Percentiles rank a stretch among this genome's conserved stretches.
These are phyloP conservation scores for Chymomyza amoena DNA, from an alignment of 2,888 invertebrate species.

Conservation along the genomic window DNA sequence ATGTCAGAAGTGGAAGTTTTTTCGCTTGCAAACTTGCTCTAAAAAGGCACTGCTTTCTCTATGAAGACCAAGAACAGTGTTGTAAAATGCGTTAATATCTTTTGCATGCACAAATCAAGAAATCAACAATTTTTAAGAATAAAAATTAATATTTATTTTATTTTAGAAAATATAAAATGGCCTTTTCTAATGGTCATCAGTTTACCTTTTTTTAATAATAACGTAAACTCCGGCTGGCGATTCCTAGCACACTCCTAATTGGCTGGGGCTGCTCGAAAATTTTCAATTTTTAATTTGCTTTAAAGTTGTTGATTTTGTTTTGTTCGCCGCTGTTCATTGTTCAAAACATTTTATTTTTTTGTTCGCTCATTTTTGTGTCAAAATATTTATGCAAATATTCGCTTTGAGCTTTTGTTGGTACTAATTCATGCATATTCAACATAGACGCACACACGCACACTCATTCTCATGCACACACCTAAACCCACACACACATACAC, in stretches of 20 bases:
- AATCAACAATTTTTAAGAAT: too few relatives aligned
- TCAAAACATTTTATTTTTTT: neutral
- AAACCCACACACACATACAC: too few relatives aligned
- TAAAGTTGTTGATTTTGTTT: conserved; percentile 1
- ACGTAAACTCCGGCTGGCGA: neutral
- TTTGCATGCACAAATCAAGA: too few relatives aligned
- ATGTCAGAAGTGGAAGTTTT: too few relatives aligned
- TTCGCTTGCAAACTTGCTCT: too few relatives aligned
- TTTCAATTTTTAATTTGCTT: neutral
- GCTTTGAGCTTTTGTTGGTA: neutral
- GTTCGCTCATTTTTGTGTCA: neutral
- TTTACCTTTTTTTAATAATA: too few relatives aligned
- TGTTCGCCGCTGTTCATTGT: conserved; percentile 1
- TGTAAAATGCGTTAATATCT: too few relatives aligned
- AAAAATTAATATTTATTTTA: too few relatives aligned
- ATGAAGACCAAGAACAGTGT: too few relatives aligned
- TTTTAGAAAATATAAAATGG: too few relatives aligned
- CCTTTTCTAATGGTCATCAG: too few relatives aligned
- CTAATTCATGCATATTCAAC: neutral
- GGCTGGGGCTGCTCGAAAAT: neutral
- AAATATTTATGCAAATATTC: conserved; percentile 1
- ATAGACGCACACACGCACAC: neutral
- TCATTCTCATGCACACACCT: neutral
- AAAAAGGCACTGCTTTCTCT: too few relatives aligned
- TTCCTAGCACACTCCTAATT: neutral